These are phyloP conservation scores for Corythaeola cristata DNA, from an alignment of 2,113 vertebrate genomes.

Conservation along the genomic window DNA sequence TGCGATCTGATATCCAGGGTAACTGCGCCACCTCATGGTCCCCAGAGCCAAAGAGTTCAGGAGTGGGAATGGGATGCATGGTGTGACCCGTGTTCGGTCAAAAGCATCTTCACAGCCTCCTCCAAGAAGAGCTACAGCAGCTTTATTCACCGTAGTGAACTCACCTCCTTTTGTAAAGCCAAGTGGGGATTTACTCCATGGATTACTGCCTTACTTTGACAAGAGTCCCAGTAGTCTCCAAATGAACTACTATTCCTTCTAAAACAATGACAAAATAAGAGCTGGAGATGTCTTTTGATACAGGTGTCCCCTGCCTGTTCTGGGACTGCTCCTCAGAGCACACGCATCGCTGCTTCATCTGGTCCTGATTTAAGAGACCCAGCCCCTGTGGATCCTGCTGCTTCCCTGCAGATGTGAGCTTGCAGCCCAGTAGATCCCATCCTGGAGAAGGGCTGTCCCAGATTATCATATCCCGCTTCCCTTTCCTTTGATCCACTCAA, in stretches of 20 bases:
- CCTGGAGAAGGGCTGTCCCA: neutral
- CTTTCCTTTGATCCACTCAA: neutral
- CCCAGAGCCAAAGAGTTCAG: neutral
- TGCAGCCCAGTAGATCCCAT: neutral
- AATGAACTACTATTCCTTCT: neutral
- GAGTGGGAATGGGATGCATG: accelerated
- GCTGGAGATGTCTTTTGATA: neutral
- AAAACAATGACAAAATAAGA: neutral
- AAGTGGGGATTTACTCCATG: neutral
- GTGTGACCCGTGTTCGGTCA: accelerated
- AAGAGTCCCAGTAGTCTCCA: neutral
- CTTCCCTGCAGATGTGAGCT: neutral
- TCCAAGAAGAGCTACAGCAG: neutral
- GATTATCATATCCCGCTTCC: neutral
- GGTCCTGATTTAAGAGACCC: neutral
- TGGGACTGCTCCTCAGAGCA: neutral
- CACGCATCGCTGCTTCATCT: neutral
- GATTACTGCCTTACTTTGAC: neutral
- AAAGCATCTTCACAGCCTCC: neutral
- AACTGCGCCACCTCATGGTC: conserved; percentile 55
- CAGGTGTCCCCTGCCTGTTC: neutral
- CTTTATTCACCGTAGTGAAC: neutral
- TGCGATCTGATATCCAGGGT: neutral
- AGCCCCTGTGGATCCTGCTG: neutral
- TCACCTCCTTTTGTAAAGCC: neutral